These are phyloP conservation scores for Erithacus rubecula DNA, from an alignment of 2,797 vertebrate genomes.

Conservation along the genomic window DNA sequence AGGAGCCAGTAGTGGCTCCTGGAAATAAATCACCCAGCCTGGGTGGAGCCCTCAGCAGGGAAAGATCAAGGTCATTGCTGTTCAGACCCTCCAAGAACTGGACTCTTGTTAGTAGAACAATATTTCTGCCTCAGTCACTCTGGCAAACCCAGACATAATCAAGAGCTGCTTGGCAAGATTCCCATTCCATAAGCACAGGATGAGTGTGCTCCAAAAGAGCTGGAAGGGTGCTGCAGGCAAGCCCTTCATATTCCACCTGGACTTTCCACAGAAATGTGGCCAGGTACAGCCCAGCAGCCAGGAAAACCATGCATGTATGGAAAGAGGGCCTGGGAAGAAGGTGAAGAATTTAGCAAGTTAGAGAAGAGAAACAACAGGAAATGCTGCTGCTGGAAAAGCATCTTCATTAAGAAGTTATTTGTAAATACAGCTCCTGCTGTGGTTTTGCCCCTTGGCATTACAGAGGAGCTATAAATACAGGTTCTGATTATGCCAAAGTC, in stretches of 20 bases:
- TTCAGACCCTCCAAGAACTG: not conserved
- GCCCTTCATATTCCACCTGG: not conserved
- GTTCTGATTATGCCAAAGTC: not conserved
- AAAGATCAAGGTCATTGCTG: not conserved
- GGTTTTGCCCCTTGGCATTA: conserved; percentile 3
- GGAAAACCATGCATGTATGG: not conserved
- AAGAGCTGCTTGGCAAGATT: not conserved
- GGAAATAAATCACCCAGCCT: not conserved
- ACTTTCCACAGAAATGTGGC: not conserved
- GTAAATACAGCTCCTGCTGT: conserved; percentile 11
- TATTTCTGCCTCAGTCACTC: not conserved
- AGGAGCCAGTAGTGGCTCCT: not conserved
- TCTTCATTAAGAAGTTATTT: not conserved
- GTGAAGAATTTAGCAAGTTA: not conserved
- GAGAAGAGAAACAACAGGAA: not conserved
- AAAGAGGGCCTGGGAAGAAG: not conserved
- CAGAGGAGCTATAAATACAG: not conserved
- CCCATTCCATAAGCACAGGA: not conserved
- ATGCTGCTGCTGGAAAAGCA: not conserved
- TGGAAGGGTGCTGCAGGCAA: not conserved
- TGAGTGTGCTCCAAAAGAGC: not conserved
- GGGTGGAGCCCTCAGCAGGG: not conserved
- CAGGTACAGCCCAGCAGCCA: not conserved
- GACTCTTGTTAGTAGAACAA: not conserved
- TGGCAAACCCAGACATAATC: not conserved